Conservation (phyloP, 2,113 vertebrate genomes). For the Thunnus thynnus region DNA sequence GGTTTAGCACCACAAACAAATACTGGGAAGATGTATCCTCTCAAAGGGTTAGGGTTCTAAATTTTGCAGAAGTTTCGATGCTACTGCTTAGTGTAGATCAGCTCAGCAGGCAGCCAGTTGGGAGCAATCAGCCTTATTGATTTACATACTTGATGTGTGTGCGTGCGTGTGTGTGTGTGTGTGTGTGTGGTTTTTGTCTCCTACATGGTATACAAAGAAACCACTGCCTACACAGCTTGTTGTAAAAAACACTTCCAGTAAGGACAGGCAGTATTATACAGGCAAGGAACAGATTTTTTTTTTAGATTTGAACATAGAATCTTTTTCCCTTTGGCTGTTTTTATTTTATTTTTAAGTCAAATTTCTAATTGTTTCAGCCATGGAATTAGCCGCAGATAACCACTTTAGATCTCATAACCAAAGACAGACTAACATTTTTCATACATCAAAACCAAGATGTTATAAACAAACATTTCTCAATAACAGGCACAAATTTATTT, state of each 20-base stretch:
- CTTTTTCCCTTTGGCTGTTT: conserved; percentile 11
- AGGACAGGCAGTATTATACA: neutral
- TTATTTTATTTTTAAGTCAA: conserved; percentile 12
- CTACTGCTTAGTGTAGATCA: conserved; percentile 14
- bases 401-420: conserved; percentile 9
- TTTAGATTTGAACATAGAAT: neutral
- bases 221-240: neutral
- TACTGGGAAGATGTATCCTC: too few species aligned
- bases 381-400: neutral
- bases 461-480: conserved; percentile 15
- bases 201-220: neutral
- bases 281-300: neutral
- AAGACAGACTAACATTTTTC: neutral
- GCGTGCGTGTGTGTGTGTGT: conserved; percentile 15
- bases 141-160: neutral
- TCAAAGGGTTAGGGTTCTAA: too few species aligned
- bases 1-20: too few species aligned
- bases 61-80: conserved; percentile 15
- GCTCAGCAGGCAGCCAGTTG: conserved; percentile 9
- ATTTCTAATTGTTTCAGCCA: neutral
- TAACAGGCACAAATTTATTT: conserved; percentile 18
- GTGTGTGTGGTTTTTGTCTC: conserved; percentile 1
- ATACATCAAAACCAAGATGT: conserved; percentile 27
- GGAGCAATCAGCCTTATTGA: conserved; percentile 13
- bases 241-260: neutral